Evolutionary conservation across 2,888 invertebrate species (phyloP).

Genomic region (Athalia circularis): DNA sequence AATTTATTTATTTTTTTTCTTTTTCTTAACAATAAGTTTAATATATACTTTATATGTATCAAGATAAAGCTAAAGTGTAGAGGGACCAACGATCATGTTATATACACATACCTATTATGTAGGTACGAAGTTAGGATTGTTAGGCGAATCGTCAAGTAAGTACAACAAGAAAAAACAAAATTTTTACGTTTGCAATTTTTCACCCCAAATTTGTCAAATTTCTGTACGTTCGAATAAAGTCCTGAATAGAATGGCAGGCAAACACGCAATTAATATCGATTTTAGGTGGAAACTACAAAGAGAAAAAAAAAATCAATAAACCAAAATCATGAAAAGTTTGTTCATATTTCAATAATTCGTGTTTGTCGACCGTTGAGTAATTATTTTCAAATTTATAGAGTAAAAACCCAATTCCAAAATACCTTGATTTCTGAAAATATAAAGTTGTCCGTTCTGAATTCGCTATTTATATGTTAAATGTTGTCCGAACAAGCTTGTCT

Average conservation of each 20-base stretch:
- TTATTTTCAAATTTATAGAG: conserved; percentile 16
- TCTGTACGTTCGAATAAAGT: background rate
- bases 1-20: conserved; percentile 67
- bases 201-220: conserved; percentile 3
- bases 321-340: background rate
- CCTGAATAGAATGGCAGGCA: background rate
- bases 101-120: conserved; percentile 44
- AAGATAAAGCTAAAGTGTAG: conserved; percentile 74
- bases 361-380: conserved; percentile 2
- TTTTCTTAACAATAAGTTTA: conserved; percentile 66
- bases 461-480: conserved; percentile 1
- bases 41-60: conserved; percentile 55
- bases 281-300: background rate
- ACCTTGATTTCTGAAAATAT: background rate
- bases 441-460: no score
- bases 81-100: conserved; percentile 71
- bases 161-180: conserved; percentile 47
- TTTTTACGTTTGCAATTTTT: background rate
- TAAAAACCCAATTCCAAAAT: conserved; percentile 24
- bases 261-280: background rate
- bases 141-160: conserved; percentile 70
- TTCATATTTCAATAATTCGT: conserved; percentile 4
- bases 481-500: conserved; percentile 25
- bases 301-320: background rate
- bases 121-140: conserved; percentile 70